Conservation (phyloP, 2,113 vertebrate species). For the Sorex fumeus region DNA sequence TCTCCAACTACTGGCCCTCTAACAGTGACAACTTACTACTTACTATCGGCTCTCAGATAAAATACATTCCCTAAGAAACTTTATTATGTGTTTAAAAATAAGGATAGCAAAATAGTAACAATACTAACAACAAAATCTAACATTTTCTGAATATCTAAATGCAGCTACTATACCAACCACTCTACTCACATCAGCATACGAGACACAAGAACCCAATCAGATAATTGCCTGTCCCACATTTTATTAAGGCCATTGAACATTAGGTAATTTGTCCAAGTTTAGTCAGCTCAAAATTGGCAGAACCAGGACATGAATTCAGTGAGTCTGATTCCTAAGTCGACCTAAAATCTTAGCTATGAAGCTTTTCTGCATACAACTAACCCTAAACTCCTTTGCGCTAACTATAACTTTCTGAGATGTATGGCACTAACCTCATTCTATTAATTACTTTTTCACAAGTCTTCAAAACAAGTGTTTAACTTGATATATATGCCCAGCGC, state of each 20-base stretch:
- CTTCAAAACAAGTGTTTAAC: neutral
- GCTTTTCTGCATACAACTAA: neutral
- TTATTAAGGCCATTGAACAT: neutral
- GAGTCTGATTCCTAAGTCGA: neutral
- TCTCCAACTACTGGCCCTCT: neutral
- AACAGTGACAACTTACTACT: neutral
- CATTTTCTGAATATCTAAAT: neutral
- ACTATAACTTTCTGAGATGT: neutral
- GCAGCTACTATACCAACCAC: neutral
- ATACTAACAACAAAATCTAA: neutral
- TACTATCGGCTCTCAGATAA: neutral
- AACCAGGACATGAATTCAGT: neutral
- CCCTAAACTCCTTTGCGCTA: neutral
- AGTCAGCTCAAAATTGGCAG: neutral
- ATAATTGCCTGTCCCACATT: neutral
- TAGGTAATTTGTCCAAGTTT: neutral
- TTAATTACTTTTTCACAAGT: neutral
- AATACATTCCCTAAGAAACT: neutral
- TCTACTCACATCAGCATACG: neutral
- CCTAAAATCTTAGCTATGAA: neutral
- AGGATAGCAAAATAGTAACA: neutral
- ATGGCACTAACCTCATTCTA: neutral
- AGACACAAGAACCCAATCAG: neutral
- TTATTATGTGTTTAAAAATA: slow-evolving; percentile 29
- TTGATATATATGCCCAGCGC: neutral